A percentile compares a stretch with the other conserved stretches of the same genome.
phyloP scores from a whole-genome alignment of 2,113 vertebrate species.

The Hyla sarda region DNA sequence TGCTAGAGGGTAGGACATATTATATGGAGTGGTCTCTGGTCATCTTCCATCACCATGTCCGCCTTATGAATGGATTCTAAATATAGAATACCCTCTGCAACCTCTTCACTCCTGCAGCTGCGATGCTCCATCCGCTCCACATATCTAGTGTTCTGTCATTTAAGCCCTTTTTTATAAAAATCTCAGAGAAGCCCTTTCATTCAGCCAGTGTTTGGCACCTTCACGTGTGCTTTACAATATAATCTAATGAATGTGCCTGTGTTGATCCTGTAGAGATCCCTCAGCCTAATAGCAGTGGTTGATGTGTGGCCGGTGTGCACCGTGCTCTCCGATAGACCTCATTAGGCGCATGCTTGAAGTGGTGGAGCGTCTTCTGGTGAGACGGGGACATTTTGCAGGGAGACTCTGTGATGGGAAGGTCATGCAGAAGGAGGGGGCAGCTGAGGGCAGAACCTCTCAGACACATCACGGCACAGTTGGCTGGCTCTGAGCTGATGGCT shows the following conservation, averaged over 20 bases:
- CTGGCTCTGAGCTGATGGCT: slow-evolving; percentile 29
- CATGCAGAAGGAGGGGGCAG: slow-evolving; percentile 51
- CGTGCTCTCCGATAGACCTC: slow-evolving; percentile 11
- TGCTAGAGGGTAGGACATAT: no score
- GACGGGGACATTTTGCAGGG: slow-evolving; percentile 30
- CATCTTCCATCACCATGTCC: neutral
- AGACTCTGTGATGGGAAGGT: slow-evolving; percentile 46
- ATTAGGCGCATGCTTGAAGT: slow-evolving; percentile 43
- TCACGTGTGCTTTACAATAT: neutral
- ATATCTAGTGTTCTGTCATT: neutral
- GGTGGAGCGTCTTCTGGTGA: slow-evolving; percentile 38
- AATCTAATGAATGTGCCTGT: neutral
- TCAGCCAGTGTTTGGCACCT: neutral
- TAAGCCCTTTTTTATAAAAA: neutral
- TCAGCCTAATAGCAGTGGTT: neutral
- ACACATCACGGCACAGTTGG: slow-evolving; percentile 51
- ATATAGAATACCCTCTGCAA: no score
- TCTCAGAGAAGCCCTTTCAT: neutral
- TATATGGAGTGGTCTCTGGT: neutral
- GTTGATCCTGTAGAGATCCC: neutral
- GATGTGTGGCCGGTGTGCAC: neutral
- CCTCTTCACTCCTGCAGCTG: neutral
- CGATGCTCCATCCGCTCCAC: neutral
- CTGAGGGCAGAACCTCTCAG: slow-evolving; percentile 49
- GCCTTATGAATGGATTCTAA: neutral